These are phyloP conservation scores for Globodera ellingtonae DNA, from an alignment of 1,140 invertebrate genomes.

Conservation along the genomic window DNA sequence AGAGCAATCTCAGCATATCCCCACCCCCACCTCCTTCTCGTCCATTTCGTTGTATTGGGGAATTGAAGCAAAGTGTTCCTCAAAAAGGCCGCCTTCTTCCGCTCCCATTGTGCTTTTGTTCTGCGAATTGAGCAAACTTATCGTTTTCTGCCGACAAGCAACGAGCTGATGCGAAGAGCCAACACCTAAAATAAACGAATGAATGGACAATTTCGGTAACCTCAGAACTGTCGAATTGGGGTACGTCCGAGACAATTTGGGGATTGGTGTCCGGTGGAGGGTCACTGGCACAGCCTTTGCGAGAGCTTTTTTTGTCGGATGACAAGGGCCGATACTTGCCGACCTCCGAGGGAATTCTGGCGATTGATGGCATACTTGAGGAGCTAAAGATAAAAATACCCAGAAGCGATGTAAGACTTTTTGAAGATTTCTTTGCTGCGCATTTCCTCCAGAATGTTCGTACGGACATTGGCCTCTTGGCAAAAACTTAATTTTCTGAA, in stretches of 20 bases:
- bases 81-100: slow-evolving; percentile 3
- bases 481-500: too few relatives aligned
- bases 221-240: background rate
- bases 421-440: slow-evolving; percentile 14
- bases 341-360: slow-evolving; percentile 15
- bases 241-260: background rate
- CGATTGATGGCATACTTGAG: background rate
- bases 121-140: background rate
- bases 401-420: background rate
- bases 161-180: too few relatives aligned
- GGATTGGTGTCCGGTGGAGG: background rate
- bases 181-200: too few relatives aligned
- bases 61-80: background rate
- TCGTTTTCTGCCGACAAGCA: background rate
- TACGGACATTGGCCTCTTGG: background rate
- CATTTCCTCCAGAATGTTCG: slow-evolving; percentile 20
- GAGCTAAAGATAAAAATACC: background rate
- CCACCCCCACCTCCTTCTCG: slow-evolving; percentile 13
- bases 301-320: background rate
- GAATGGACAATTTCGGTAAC: too few relatives aligned
- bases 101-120: background rate
- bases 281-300: slow-evolving; percentile 11
- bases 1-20: too few relatives aligned
- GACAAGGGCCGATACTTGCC: slow-evolving; percentile 9
- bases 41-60: background rate